Base-by-base conservation (phyloP, 1,140 invertebrate genomes). In the Drosophila yakuba region DNA sequence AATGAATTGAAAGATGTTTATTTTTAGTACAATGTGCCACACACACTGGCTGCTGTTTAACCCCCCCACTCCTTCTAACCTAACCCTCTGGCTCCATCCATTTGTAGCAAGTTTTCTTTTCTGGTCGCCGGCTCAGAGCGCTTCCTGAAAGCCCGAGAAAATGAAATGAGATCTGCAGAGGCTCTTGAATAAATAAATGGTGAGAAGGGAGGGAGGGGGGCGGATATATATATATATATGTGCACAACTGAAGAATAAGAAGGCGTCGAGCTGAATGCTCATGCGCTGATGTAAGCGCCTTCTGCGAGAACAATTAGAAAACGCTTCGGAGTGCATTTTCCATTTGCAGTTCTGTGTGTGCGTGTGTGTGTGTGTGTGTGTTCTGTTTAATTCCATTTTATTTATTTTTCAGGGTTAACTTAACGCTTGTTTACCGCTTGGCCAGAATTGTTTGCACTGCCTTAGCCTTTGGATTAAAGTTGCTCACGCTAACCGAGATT, bases 121-220 rank as follows among this genome's bases (percentile, higher is more conserved):
- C 74, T 75, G 82, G 62, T 86, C 86, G 82, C 82, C 74, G 78
- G 82, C 68, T 51, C 56, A 14, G 54, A 61, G 60, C 48, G 56
- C 74, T 85, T 85, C 82, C 82, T 86, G 78, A 85, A 79, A 76
- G 61, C 36, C 50, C 62, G 61, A 80, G 66, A 61, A 86, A 85
- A 85, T 86, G 82, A 86, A 86, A 86, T 78, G 75, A 82, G 83
- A 86, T 86, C 83, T 88, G 79, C 57, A 25, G 55, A 36, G 62
- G 55, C 54, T 74, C 72, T 74, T 74, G 68, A 78, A 82, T 82
- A 86, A 86, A 86, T 86, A 88, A 88, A 85, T 69, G 74, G 35
- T 3, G 17, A 12, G 15, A 20, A 20, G 20, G 35, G 4, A 17
- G 12, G 20, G 12, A 3, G 44, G 32, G 7, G 20, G 15, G 36